phyloP scores from a whole-genome alignment of 2,888 invertebrate genomes.

The Nomada lathburiana region DNA sequence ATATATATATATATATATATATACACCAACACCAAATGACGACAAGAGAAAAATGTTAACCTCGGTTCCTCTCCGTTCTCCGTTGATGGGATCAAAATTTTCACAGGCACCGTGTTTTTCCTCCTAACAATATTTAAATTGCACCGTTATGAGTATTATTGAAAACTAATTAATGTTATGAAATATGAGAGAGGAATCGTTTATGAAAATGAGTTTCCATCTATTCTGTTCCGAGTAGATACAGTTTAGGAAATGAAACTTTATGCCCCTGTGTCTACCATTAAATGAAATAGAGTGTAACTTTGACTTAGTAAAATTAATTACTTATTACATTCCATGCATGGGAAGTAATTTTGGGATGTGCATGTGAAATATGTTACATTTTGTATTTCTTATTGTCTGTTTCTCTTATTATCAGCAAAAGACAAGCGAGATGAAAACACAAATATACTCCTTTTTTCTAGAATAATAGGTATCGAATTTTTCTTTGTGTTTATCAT shows the following conservation, averaged over 20 bases:
- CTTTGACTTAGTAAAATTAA: conserved; percentile 15
- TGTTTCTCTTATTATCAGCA: conserved; percentile 1
- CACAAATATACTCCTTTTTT: conserved; percentile 6
- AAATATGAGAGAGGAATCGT: conserved; percentile 27
- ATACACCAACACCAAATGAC: conserved; percentile 68
- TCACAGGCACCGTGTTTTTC: conserved; percentile 83
- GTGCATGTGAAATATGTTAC: conserved; percentile 9
- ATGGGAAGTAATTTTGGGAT: conserved; percentile 32
- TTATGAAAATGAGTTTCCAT: background rate
- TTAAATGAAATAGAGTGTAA: conserved; percentile 1
- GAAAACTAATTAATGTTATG: conserved; percentile 31
- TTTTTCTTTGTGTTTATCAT: conserved; percentile 22
- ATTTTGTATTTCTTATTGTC: background rate
- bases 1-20: conserved; percentile 38
- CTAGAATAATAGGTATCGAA: conserved; percentile 1
- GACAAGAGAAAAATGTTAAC: conserved; percentile 79
- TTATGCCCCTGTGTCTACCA: conserved; percentile 34
- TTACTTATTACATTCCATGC: conserved; percentile 44
- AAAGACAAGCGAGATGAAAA: conserved; percentile 33
- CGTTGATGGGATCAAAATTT: conserved; percentile 82
- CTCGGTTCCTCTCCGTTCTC: conserved; percentile 81
- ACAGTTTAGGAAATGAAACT: conserved; percentile 14
- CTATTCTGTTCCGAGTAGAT: background rate
- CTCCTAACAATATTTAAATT: conserved; percentile 81
- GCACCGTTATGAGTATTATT: conserved; percentile 50